Conservation (phyloP, 1,140 invertebrate species). For the Lerema accius region DNA sequence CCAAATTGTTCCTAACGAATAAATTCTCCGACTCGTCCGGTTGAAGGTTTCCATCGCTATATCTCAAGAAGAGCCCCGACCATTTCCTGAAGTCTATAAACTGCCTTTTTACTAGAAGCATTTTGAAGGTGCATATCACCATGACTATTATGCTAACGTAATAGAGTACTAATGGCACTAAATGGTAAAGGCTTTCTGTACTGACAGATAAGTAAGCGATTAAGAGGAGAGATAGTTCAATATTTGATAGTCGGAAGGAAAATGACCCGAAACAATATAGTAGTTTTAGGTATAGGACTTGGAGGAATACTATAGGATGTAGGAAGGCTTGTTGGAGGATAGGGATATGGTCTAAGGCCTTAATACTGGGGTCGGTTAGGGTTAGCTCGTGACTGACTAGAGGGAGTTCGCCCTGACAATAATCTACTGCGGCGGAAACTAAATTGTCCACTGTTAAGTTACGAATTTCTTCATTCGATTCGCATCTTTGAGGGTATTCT, state of each 20-base stretch:
- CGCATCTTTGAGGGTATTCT: conserved; percentile 71
- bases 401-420: conserved; percentile 90
- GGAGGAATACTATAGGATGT: conserved; percentile 87
- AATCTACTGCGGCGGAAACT: conserved; percentile 91
- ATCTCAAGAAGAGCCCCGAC: conserved; percentile 90
- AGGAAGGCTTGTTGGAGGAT: conserved; percentile 87
- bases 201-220: conserved; percentile 87
- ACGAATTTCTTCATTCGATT: conserved; percentile 84
- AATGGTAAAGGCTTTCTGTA: conserved; percentile 85
- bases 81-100: conserved; percentile 89
- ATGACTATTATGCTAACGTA: conserved; percentile 89
- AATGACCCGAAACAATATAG: conserved; percentile 84
- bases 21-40: conserved; percentile 90
- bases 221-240: conserved; percentile 86
- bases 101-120: conserved; percentile 89
- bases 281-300: conserved; percentile 87
- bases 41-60: conserved; percentile 87
- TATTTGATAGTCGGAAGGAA: conserved; percentile 84
- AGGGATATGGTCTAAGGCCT: conserved; percentile 87
- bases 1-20: conserved; percentile 91
- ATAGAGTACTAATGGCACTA: conserved; percentile 87
- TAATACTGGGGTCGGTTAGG: conserved; percentile 85
- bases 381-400: conserved; percentile 89
- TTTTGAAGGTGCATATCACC: conserved; percentile 90
- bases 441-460: conserved; percentile 91